Conservation (phyloP, 1,140 invertebrate genomes). For the Drosophila ironensis region DNA sequence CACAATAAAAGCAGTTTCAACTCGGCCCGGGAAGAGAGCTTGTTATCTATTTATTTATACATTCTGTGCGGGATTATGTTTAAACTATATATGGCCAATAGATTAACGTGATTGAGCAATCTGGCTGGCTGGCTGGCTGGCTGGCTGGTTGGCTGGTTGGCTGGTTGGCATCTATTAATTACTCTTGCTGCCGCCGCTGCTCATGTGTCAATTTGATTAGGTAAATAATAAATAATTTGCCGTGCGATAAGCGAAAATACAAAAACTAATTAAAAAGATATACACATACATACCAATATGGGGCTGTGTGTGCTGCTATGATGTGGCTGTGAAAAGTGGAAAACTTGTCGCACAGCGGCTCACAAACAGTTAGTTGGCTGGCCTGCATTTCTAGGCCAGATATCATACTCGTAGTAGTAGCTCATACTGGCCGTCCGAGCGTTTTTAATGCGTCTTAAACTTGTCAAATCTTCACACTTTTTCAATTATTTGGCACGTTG, state of each 20-base stretch:
- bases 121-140: too few species aligned
- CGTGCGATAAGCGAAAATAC: slow-evolving; percentile 29
- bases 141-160: too few species aligned
- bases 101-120: slow-evolving; percentile 38
- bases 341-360: slow-evolving; percentile 36
- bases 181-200: slow-evolving; percentile 30
- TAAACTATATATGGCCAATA: slow-evolving; percentile 4
- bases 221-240: slow-evolving; percentile 56
- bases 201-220: slow-evolving; percentile 72
- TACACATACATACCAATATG: neutral
- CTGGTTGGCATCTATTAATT: slow-evolving; percentile 51
- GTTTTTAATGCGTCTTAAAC: slow-evolving; percentile 78
- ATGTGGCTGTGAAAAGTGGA: too few species aligned
- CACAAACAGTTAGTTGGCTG: slow-evolving; percentile 33
- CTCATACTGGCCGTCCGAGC: neutral
- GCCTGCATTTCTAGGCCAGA: slow-evolving; percentile 59
- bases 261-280: slow-evolving; percentile 38
- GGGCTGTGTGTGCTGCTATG: too few species aligned
- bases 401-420: too few species aligned
- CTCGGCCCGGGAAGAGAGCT: too few species aligned
- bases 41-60: neutral
- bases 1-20: too few species aligned
- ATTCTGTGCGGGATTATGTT: neutral
- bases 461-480: slow-evolving; percentile 81
- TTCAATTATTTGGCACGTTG: slow-evolving; percentile 79